Conservation (phyloP, 2,888 invertebrate genomes). For the Polydrusus tereticollis region DNA sequence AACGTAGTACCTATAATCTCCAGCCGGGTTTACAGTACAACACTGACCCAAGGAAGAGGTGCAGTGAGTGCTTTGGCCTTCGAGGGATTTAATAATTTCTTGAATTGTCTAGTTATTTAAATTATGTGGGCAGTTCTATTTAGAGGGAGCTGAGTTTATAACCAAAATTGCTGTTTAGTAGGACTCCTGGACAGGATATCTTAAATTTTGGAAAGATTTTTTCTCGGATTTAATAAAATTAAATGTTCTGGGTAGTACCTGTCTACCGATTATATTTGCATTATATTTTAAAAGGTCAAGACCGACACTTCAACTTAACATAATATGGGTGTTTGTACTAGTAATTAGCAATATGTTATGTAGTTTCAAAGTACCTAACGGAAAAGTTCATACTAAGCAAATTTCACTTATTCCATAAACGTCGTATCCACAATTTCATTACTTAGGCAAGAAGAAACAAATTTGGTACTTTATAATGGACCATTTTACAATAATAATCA, state of each 20-base stretch:
- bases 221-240: too few species aligned
- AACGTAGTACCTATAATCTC: conserved; percentile 1
- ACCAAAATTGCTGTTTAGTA: too few species aligned
- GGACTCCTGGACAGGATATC: not conserved
- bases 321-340: too few species aligned
- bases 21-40: not conserved
- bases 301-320: too few species aligned
- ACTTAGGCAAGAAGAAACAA: too few species aligned
- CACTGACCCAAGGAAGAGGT: conserved; percentile 16
- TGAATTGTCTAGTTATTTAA: conserved; percentile 25
- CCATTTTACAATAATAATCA: not conserved
- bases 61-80: conserved; percentile 17
- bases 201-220: not conserved
- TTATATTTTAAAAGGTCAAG: not conserved
- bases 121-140: conserved; percentile 6
- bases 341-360: too few species aligned
- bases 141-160: not conserved
- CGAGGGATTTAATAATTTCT: conserved; percentile 5
- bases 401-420: too few species aligned
- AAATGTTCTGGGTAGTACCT: not conserved
- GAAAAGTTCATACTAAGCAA: too few species aligned
- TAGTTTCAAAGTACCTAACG: too few species aligned
- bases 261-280: not conserved
- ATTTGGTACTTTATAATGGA: too few species aligned
- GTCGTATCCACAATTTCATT: too few species aligned